A percentile compares a stretch with the other conserved stretches of the same genome.
Conservation (phyloP, 2,113 vertebrate species). For the Thryonomys swinderianus region DNA sequence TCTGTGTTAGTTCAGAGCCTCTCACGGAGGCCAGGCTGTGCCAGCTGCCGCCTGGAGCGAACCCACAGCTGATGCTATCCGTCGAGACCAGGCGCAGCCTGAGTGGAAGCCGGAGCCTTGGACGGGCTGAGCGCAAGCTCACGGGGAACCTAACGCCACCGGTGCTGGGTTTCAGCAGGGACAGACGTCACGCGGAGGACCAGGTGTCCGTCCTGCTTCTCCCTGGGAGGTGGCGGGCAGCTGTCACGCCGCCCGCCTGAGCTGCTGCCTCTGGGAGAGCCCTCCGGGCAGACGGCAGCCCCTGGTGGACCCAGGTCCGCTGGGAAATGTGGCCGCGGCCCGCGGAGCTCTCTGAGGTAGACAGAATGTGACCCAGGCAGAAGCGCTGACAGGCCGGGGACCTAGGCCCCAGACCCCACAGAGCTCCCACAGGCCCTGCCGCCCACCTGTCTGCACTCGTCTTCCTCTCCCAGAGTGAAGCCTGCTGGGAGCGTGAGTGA, state of each 20-base stretch:
- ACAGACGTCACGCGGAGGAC: background rate
- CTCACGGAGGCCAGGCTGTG: rapidly evolving
- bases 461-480: constrained; percentile 91
- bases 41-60: background rate
- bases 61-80: rapidly evolving
- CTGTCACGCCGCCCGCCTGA: rapidly evolving
- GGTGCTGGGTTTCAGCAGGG: too few relatives aligned
- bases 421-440: rapidly evolving
- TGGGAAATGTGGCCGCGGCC: background rate
- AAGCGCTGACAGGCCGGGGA: rapidly evolving
- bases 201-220: rapidly evolving
- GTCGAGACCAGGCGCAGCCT: rapidly evolving
- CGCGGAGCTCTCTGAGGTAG: background rate
- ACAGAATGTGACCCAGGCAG: rapidly evolving
- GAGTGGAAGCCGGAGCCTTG: rapidly evolving
- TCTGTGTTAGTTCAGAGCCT: too few relatives aligned
- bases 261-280: background rate
- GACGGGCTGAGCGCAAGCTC: rapidly evolving
- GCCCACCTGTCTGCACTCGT: background rate
- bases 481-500: constrained; percentile 94
- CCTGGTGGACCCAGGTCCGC: background rate
- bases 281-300: too few relatives aligned
- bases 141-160: rapidly evolving
- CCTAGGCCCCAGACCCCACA: background rate
- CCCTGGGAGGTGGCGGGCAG: rapidly evolving